Conservation (phyloP, 2,797 vertebrate species). For the Chelmon rostratus region DNA sequence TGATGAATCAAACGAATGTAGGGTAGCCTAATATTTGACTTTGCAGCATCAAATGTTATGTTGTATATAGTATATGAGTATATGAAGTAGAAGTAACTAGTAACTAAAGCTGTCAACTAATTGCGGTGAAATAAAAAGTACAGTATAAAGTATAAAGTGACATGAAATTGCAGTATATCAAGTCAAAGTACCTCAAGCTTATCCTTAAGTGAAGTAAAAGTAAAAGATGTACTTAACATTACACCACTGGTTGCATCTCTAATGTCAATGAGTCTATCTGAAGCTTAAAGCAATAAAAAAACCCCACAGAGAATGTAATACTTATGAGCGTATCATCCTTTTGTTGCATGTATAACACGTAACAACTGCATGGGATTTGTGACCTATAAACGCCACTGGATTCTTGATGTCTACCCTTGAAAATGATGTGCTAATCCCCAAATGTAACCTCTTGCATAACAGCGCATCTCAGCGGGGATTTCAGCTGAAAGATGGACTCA, state of each 20-base stretch:
- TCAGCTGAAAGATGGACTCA: slow-evolving; percentile 72
- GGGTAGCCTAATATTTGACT: too few species aligned
- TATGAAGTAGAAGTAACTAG: too few species aligned
- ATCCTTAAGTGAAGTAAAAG: neutral
- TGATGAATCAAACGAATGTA: neutral
- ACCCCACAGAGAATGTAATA: neutral
- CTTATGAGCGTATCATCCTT: slow-evolving; percentile 21
- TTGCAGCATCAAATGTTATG: too few species aligned
- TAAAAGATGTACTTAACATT: neutral
- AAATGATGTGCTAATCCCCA: slow-evolving; percentile 79
- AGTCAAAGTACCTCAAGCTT: too few species aligned
- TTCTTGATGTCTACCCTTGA: slow-evolving; percentile 77
- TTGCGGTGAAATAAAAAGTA: neutral
- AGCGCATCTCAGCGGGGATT: slow-evolving; percentile 68
- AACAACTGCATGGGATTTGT: slow-evolving; percentile 59
- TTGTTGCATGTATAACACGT: slow-evolving; percentile 48
- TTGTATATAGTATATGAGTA: too few species aligned
- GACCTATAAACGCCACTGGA: slow-evolving; percentile 65
- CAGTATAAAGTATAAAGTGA: neutral
- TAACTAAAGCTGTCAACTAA: neutral
- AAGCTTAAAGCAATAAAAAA: neutral
- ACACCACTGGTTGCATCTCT: neutral
- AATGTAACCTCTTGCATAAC: slow-evolving; percentile 80
- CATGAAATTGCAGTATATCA: too few species aligned
- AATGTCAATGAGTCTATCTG: neutral